phyloP scores from a whole-genome alignment of 2,888 invertebrate genomes.

The Calameuta idolon region DNA sequence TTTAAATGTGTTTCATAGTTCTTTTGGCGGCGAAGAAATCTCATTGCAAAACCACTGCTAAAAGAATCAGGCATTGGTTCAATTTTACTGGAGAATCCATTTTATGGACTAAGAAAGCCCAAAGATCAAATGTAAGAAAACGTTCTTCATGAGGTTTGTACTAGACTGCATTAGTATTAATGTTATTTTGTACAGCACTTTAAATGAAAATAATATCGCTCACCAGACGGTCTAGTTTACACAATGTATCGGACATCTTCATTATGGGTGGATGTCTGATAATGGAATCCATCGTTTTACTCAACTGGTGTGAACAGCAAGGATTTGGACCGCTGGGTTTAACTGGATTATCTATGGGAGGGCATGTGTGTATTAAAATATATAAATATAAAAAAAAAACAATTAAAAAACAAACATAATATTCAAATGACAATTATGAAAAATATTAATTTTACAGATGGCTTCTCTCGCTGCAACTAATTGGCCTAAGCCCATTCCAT shows the following conservation, averaged over 20 bases:
- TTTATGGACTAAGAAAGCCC: constrained; percentile 91
- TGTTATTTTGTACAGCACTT: neutral
- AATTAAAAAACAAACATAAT: neutral
- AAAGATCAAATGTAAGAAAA: constrained; percentile 82
- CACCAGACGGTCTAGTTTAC: constrained; percentile 86
- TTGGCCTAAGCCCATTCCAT: constrained; percentile 93
- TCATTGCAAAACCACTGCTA: constrained; percentile 91
- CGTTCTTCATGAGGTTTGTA: constrained; percentile 12
- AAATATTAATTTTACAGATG: constrained; percentile 77
- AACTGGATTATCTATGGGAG: constrained; percentile 97
- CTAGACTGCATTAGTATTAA: neutral
- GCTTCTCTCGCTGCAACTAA: constrained; percentile 96
- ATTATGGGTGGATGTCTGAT: constrained; percentile 98
- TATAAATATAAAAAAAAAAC: neutral
- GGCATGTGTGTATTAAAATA: constrained; percentile 80
- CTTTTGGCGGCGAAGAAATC: constrained; percentile 89
- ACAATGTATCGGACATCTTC: constrained; percentile 97
- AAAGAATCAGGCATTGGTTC: constrained; percentile 92
- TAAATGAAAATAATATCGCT: neutral
- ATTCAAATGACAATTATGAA: constrained; percentile 20
- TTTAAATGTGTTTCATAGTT: constrained; percentile 70
- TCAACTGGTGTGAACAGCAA: constrained; percentile 93
- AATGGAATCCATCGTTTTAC: constrained; percentile 89
- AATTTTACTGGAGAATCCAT: constrained; percentile 96
- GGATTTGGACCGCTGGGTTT: constrained; percentile 94